Conservation (phyloP, 2,113 vertebrate genomes). For the Psephotus haematonotus region DNA sequence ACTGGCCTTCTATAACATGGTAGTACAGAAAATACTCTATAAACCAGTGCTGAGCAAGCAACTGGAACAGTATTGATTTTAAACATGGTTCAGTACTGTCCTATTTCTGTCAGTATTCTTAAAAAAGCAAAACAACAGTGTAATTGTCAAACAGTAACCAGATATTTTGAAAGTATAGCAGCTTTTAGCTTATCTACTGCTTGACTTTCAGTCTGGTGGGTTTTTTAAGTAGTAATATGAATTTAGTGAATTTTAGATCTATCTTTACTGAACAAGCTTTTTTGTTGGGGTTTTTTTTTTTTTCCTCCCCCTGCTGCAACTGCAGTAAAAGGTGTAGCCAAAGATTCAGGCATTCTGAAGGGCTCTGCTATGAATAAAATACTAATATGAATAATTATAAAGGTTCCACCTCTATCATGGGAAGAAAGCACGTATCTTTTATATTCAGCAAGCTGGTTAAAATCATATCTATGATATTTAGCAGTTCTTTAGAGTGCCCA, state of each 20-base stretch:
- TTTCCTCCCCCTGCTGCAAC: constrained; percentile 44
- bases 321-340: constrained; percentile 68
- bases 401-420: neutral
- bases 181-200: neutral
- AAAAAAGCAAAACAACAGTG: neutral
- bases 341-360: constrained; percentile 9
- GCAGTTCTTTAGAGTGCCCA: neutral
- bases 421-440: neutral
- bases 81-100: constrained; percentile 18
- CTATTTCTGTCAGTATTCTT: constrained; percentile 33
- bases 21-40: constrained; percentile 36
- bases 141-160: neutral
- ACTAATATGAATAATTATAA: neutral
- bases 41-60: constrained; percentile 61
- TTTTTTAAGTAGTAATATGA: neutral
- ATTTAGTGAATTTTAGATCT: constrained; percentile 34
- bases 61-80: constrained; percentile 54
- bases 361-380: neutral
- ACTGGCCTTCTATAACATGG: constrained; percentile 43
- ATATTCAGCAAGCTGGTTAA: neutral
- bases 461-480: neutral
- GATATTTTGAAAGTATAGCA: neutral
- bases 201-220: neutral
- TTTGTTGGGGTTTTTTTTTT: neutral
- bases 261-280: neutral